A percentile compares a stretch with the other conserved stretches of the same genome.
Evolutionary conservation across 1,140 invertebrate species (phyloP).

Genomic region (Pemphigus obesinymphae): DNA sequence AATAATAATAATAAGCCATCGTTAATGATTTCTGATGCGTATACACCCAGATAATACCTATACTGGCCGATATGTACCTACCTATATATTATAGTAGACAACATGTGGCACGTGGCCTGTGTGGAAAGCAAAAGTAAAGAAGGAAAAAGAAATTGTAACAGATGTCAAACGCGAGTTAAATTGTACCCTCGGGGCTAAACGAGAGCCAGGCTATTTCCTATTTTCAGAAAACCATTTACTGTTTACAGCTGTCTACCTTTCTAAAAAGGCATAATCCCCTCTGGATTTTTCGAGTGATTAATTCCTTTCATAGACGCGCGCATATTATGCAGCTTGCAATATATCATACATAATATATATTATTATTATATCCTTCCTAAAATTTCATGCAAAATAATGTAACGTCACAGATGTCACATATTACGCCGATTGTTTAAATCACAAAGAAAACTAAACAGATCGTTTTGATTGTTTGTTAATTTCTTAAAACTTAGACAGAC

Average conservation of each 20-base stretch:
- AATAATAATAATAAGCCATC: background rate
- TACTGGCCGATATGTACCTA: background rate
- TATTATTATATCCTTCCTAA: background rate
- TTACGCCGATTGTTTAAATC: background rate
- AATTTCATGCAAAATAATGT: constrained; percentile 26
- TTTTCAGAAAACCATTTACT: constrained; percentile 40
- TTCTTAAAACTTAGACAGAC: no score
- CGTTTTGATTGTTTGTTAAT: background rate
- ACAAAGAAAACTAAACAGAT: background rate
- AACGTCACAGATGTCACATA: background rate
- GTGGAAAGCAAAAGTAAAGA: constrained; percentile 25
- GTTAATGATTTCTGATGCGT: background rate
- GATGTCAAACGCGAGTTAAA: constrained; percentile 42
- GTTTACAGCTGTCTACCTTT: constrained; percentile 38
- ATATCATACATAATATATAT: background rate
- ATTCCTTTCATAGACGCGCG: constrained; percentile 5
- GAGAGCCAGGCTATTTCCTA: constrained; percentile 23
- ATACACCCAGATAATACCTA: no score
- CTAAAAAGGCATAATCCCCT: constrained; percentile 23
- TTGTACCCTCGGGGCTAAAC: constrained; percentile 38
- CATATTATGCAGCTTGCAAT: constrained; percentile 15
- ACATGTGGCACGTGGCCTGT: constrained; percentile 37
- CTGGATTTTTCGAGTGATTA: constrained; percentile 36
- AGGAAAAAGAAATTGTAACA: constrained; percentile 41
- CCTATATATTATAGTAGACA: constrained; percentile 4